Evolutionary conservation across 2,797 vertebrate species (phyloP), one percentile per base, ranked within the genome.

Genomic region (Clarias platycephalus): DNA sequence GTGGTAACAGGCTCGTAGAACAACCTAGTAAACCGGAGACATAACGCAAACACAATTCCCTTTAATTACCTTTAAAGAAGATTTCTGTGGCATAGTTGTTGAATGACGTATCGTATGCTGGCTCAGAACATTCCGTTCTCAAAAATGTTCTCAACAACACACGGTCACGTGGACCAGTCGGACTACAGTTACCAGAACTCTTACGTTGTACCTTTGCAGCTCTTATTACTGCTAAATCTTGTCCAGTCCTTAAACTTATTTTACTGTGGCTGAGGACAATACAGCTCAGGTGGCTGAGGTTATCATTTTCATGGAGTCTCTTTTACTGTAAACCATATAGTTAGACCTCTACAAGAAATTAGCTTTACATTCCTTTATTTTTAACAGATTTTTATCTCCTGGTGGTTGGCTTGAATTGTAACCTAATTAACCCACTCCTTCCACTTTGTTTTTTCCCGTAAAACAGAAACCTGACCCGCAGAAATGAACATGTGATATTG

Each of bases 1-100:
- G 96, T 97, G 83, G 97, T 93, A 80, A 98, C 96, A 2, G 97
- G 97, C 88, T 99, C 97, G 4, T 97, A 96, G 88, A 96, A 95
- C 88, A 96, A 91, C 90, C 96, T 96, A 77, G 15, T 20, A 85
- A 62, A 53, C 9, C n/a, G 7, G 22, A 70, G 10, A 84, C 24
- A 74, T 1, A 70, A 18, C 57, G 26, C n/a, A 57, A 31, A 70
- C 53, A 37, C 13, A 12, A 55, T 55, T 67, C 12, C 40, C 44
- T 67, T 80, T 34, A 53, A n/a, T 81, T n/a, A 15, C 63, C 80
- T 34, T 80, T 22, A 20, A 8, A 58, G 20, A 26, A 58, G 64
- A 37, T 2, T 22, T 8, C 37, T n/a, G 28, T 8, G 22, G n/a
- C 66, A 81, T 37, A 58, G 66, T 58, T 70, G 58, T 13, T 22